phyloP scores from a whole-genome alignment of 2,888 invertebrate species.

The Caenorhabditis afra region DNA sequence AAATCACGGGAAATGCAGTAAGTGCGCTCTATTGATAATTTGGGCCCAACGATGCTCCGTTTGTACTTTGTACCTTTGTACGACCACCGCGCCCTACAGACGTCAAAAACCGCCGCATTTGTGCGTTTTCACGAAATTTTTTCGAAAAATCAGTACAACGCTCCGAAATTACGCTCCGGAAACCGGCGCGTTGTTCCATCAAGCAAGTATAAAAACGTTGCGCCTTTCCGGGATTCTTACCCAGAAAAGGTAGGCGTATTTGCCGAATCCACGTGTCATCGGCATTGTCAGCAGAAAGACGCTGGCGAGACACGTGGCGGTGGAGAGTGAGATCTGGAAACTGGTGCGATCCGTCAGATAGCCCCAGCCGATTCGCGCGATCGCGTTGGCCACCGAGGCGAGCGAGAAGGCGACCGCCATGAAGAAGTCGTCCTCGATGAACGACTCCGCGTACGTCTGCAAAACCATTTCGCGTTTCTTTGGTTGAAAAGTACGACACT shows the following conservation, averaged over 20 bases:
- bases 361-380: constrained; percentile 82
- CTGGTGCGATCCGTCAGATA: constrained; percentile 81
- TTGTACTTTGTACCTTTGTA: too few species aligned
- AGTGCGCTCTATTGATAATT: too few species aligned
- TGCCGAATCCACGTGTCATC: constrained; percentile 66
- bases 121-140: too few species aligned
- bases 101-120: too few species aligned
- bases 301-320: constrained; percentile 77
- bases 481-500: neutral
- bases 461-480: constrained; percentile 17
- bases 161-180: too few species aligned
- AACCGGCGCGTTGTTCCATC: too few species aligned
- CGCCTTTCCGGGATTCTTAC: constrained; percentile 13
- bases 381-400: constrained; percentile 82
- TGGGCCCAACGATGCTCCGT: too few species aligned
- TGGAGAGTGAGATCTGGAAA: constrained; percentile 81
- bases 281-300: constrained; percentile 78
- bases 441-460: constrained; percentile 78
- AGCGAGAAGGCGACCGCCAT: constrained; percentile 82
- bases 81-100: too few species aligned
- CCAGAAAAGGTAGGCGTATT: constrained; percentile 48
- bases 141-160: too few species aligned
- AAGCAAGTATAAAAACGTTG: neutral
- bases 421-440: constrained; percentile 82
- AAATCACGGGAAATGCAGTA: too few species aligned